A percentile compares a stretch with the other conserved stretches of the same genome.
These are phyloP conservation scores for Tragelaphus scriptus DNA, from an alignment of 2,113 vertebrate species.

Conservation along the genomic window DNA sequence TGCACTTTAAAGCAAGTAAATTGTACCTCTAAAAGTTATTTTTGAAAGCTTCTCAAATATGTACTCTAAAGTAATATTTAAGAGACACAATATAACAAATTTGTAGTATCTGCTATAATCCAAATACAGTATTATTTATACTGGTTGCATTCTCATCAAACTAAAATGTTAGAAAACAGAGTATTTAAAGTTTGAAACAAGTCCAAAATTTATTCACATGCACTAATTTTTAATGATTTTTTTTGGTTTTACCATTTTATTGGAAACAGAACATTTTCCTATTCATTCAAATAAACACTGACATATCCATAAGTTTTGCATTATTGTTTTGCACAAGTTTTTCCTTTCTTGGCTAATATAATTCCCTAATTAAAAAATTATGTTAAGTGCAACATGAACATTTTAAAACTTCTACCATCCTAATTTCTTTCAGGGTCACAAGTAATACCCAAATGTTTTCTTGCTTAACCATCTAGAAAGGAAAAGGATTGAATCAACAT, in stretches of 20 bases:
- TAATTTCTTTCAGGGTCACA: conserved; percentile 25
- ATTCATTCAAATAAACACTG: background rate
- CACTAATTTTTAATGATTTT: background rate
- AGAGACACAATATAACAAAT: background rate
- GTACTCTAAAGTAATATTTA: background rate
- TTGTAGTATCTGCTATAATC: background rate
- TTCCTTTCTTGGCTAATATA: background rate
- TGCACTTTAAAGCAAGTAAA: background rate
- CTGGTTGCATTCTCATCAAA: background rate
- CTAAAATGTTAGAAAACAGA: background rate
- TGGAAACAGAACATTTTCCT: background rate
- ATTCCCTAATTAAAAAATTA: background rate
- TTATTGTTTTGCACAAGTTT: background rate
- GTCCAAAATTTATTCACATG: background rate
- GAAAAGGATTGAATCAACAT: background rate
- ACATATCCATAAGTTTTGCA: background rate
- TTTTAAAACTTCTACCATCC: background rate
- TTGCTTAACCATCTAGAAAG: background rate
- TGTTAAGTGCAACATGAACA: background rate
- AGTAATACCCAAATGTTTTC: background rate
- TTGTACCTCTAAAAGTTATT: background rate
- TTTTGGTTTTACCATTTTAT: conserved; percentile 18
- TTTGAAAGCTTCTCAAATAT: conserved; percentile 3
- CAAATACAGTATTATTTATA: background rate
- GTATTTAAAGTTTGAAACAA: conserved; percentile 19